These are phyloP conservation scores for Channa argus DNA, from an alignment of 2,113 vertebrate species.

Conservation along the genomic window DNA sequence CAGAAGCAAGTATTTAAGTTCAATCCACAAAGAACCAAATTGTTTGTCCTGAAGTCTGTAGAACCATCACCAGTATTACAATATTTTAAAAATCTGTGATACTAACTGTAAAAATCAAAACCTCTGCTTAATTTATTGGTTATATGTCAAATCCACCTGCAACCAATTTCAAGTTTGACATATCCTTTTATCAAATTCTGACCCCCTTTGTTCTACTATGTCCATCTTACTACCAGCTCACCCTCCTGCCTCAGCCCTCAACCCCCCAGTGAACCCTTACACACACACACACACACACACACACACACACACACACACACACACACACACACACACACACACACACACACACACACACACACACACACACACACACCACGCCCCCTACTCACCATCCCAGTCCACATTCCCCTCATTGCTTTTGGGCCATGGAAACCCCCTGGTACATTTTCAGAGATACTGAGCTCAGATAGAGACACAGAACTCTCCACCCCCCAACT, in stretches of 20 bases:
- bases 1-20: too few relatives aligned
- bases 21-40: too few relatives aligned
- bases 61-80: too few relatives aligned
- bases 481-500: slow-evolving; percentile 41
- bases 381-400: slow-evolving; percentile 18
- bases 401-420: slow-evolving; percentile 69
- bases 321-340: neutral
- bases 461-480: slow-evolving; percentile 65
- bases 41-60: too few relatives aligned
- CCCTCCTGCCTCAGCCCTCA: slow-evolving; percentile 18
- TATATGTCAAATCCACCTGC: neutral
- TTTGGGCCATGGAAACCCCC: slow-evolving; percentile 73
- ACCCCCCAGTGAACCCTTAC: neutral
- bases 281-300: too few relatives aligned
- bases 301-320: neutral
- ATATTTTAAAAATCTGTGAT: neutral
- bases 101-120: neutral
- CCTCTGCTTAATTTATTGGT: neutral
- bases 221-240: slow-evolving; percentile 45
- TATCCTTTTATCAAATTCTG: neutral
- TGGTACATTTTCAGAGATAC: slow-evolving; percentile 70
- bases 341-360: neutral
- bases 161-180: neutral
- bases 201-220: neutral
- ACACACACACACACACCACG: neutral